phyloP scores from a whole-genome alignment of 2,888 invertebrate genomes.

The Pogonocherus hispidulus region DNA sequence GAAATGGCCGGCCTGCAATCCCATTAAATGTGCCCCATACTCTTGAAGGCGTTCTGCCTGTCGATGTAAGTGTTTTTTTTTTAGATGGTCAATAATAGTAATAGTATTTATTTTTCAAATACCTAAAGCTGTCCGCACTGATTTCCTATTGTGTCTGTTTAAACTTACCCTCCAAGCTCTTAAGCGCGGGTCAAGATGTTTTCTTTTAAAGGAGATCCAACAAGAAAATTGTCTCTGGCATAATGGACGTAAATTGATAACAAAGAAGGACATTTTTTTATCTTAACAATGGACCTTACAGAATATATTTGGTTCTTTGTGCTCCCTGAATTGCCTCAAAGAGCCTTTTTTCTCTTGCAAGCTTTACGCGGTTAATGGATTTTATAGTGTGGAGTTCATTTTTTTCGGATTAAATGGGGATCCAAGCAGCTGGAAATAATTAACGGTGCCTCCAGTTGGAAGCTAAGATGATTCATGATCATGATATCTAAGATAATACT shows the following conservation, averaged over 20 bases:
- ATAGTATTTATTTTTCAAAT: slow-evolving; percentile 54
- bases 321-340: slow-evolving; percentile 7
- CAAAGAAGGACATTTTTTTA: slow-evolving; percentile 29
- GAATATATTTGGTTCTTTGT: slow-evolving; percentile 16
- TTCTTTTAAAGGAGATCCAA: slow-evolving; percentile 43
- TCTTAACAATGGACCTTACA: slow-evolving; percentile 19
- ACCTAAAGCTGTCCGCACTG: slow-evolving; percentile 49
- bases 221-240: slow-evolving; percentile 41
- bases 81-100: slow-evolving; percentile 24
- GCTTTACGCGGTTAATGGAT: slow-evolving; percentile 19
- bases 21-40: no score
- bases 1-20: no score
- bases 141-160: slow-evolving; percentile 57
- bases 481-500: no score
- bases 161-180: slow-evolving; percentile 45
- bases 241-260: slow-evolving; percentile 43
- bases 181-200: slow-evolving; percentile 49
- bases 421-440: no score
- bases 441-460: no score
- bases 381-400: slow-evolving; percentile 6
- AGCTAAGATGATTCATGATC: no score
- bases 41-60: no score
- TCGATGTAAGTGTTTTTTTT: no score
- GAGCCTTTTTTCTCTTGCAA: not conserved
- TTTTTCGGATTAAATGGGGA: not conserved